Evolutionary conservation across 2,888 invertebrate genomes (phyloP).

Genomic region (Mesoligia furuncula): DNA sequence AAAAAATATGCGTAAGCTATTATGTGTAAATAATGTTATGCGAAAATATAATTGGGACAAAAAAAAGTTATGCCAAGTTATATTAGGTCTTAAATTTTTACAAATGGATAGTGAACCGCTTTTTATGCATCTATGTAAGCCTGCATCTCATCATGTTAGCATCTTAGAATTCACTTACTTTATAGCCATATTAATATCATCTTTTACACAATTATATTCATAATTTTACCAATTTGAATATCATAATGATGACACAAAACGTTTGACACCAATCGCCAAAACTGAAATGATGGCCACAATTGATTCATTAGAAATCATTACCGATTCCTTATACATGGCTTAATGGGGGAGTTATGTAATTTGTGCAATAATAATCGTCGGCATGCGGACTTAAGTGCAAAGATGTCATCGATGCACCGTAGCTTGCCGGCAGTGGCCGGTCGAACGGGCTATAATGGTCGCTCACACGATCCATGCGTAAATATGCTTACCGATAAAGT

Average conservation of each 20-base stretch:
- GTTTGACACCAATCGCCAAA: constrained; percentile 66
- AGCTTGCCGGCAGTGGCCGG: constrained; percentile 21
- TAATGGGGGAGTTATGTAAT: constrained; percentile 57
- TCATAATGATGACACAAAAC: constrained; percentile 44
- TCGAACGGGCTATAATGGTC: constrained; percentile 6
- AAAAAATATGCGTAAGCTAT: too few species aligned
- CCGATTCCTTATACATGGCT: constrained; percentile 39
- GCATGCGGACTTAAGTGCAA: constrained; percentile 49
- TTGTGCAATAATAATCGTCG: constrained; percentile 42
- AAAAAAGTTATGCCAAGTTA: too few species aligned
- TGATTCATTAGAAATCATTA: constrained; percentile 58
- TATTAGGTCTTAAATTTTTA: too few species aligned
- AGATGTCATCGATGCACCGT: constrained; percentile 53
- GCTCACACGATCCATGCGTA: constrained; percentile 26
- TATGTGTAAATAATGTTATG: too few species aligned
- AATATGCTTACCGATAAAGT: constrained; percentile 64
- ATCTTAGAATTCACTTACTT: background rate
- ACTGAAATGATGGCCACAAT: constrained; percentile 44
- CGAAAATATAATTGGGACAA: too few species aligned
- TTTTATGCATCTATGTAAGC: background rate
- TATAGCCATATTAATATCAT: background rate
- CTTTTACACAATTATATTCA: background rate
- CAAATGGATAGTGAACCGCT: too few species aligned
- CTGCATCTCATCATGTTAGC: background rate
- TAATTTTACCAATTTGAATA: constrained; percentile 8